phyloP scores from a whole-genome alignment of 2,113 vertebrate genomes.

The Chaenogobius annularis region DNA sequence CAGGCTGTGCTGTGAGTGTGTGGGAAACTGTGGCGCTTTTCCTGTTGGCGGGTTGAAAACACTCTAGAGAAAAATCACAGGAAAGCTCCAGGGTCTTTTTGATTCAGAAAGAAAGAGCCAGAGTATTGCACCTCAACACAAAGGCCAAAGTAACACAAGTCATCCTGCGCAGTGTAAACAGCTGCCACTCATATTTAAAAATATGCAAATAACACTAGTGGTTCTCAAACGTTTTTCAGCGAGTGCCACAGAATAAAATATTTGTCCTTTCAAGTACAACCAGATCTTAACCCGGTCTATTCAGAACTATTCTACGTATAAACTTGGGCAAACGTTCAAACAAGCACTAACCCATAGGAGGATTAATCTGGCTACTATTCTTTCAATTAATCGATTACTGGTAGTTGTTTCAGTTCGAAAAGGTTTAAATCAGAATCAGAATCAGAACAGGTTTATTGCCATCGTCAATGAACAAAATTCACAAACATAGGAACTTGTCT shows the following conservation, averaged over 20 bases:
- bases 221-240: no score
- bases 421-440: no score
- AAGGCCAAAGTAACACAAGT: background rate
- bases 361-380: background rate
- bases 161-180: background rate
- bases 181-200: background rate
- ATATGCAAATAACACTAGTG: no score
- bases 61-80: slow-evolving; percentile 73
- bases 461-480: no score
- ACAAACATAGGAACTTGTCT: no score
- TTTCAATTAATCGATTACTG: background rate
- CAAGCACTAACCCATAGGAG: background rate
- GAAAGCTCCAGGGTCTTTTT: slow-evolving; percentile 72
- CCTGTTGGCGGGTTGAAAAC: slow-evolving; percentile 67
- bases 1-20: slow-evolving; percentile 53
- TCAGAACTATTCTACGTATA: no score
- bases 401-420: no score
- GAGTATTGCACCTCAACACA: slow-evolving; percentile 33
- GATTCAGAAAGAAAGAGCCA: slow-evolving; percentile 62
- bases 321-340: background rate
- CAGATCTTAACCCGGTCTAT: background rate
- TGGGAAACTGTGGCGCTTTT: slow-evolving; percentile 69
- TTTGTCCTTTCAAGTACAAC: background rate
- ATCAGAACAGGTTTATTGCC: no score
- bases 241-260: background rate